Base-by-base conservation (phyloP, 2,797 vertebrate species). In the Sebastes jordani region DNA sequence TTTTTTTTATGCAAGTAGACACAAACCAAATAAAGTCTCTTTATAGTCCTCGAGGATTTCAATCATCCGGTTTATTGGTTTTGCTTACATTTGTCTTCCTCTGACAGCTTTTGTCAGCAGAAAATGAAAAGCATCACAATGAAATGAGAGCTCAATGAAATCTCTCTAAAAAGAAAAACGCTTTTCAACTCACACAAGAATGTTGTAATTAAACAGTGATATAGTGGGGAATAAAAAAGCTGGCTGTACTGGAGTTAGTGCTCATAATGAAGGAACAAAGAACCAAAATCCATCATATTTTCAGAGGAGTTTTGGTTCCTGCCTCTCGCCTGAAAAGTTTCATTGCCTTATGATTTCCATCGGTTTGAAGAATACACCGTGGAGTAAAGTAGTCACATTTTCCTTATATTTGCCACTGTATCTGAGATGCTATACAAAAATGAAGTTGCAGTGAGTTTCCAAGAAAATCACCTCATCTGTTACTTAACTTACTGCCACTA, bases 31-130 rank as follows among this genome's bases (percentile, higher is more conserved):
- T 69, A 56, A 9, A 74, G 68, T 76, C 9, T 76, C 4, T 54
- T 70, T 60, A 11, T 23, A 27, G 11, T 52, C 27, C 32, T 85
- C 2, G 27, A 29, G 49, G 56, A 38, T 62, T 55, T 73, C 22
- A 73, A 29, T 78, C 60, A n/a, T 66, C 30, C 8, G 3, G 61
- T 78, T 78, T 73, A 55, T 64, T 77, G 55, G 30, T 72, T 58
- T 66, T 46, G 55, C 46, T 73, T n/a, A 74, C n/a, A 34, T 63
- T 29, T 10, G 20, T 71, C n/a, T 62, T 75, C 58, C 23, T 62
- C n/a, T 30, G 61, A 32, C 27, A 11, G 66, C 7, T 77, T 71
- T 80, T 76, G 22, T 64, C 56, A 42, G 42, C n/a, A 71, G 49
- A 79, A 80, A 58, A 77, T 54, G 22, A 64, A 81, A 81, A 62